Evolutionary conservation across 2,888 invertebrate genomes (phyloP), one percentile per base, ranked within the genome.

Genomic region (Acrobasis suavella): DNA sequence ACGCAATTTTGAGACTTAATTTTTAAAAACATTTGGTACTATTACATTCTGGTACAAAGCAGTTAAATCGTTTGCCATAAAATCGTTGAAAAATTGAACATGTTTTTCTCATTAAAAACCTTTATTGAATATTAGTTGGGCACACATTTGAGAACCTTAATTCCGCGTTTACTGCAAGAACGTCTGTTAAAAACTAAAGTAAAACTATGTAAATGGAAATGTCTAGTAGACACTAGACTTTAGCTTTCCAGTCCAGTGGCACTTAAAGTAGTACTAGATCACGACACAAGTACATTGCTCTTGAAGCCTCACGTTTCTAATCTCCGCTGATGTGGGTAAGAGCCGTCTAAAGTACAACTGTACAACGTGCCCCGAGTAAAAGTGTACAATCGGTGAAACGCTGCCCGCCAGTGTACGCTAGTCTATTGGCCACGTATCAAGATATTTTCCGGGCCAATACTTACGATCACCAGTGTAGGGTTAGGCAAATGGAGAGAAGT

Each of bases 381-480:
- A 54, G 14, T 54, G 37, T 54, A 54, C 54, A n/a, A 55, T 15
- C 15, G 38, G 10, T 46, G 14, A 14, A n/a, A 12, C 46, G 46
- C 46, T 46, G 46, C 52, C 52, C 14, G 52, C 14, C 32, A 52
- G 32, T 32, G 52, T 9, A 46, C 46, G 46, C 46, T 46, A 52
- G 52, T 52, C 42, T 67, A 69, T 70, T 73, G 72, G 67, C 66
- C 71, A 70, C 70, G 72, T 72, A 70, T 69, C 71, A 70, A 62
- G 64, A 69, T 70, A 70, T 72, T 70, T 75, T 75, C 69, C 68
- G 67, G 68, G 61, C 62, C 66, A 65, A 63, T 71, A 69, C 68
- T 69, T 67, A 62, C 67, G 67, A 64, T 72, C 64, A 64, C 65
- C 67, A 66, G 52, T 16, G 54, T 60, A 67, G 69, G 58, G 58